Base-by-base conservation (phyloP, 2,113 vertebrate species). In the Patagioenas fasciata region DNA sequence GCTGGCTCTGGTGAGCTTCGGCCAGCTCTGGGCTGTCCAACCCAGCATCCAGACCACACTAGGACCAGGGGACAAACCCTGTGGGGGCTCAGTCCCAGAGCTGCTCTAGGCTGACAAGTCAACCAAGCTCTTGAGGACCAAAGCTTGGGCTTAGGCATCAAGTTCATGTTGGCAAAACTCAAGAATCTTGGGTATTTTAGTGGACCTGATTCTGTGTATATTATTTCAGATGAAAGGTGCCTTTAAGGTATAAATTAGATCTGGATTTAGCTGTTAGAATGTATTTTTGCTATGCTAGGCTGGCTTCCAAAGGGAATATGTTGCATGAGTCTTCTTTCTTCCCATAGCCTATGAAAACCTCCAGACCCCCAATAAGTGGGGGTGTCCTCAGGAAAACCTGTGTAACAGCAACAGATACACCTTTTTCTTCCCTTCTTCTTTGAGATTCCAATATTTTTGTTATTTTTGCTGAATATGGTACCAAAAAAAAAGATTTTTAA, bases 341-440 rank as follows among this genome's bases (percentile, higher is more conserved):
- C 34, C 87, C 20, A 16, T 24, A 60, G 64, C n/a, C 29, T 11
- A 6, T 20, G 32, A 58, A 57, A 47, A 13, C 8, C 56, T 88
- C n/a, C 50, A 58, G 60, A 34, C 15, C 56, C 42, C 50, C 73
- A 34, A 65, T 5, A 70, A 34, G 6, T 31, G 12, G 10, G 6
- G 8, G 42, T 34, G 20, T 3, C 25, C 32, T 15, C 0, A 0
- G 34, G 12, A 28, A 74, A 48, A 8, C 13, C 42, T 47, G 6
- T 16, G 60, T 58, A 70, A 65, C 6, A 34, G 16, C 48, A 44
- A 15, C 6, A 38, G 48, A 44, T 18, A 4, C 0, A 42, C 8
- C 19, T 51, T 79, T 40, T 84, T 40, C 15, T 70, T 36, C 14
- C 13, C 54, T 47, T 4, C 15, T 62, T 34, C 70, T 53, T 51